A percentile compares a stretch with the other conserved stretches of the same genome.
These are phyloP conservation scores for Rutpela maculata DNA, from an alignment of 2,888 invertebrate species.

Conservation along the genomic window DNA sequence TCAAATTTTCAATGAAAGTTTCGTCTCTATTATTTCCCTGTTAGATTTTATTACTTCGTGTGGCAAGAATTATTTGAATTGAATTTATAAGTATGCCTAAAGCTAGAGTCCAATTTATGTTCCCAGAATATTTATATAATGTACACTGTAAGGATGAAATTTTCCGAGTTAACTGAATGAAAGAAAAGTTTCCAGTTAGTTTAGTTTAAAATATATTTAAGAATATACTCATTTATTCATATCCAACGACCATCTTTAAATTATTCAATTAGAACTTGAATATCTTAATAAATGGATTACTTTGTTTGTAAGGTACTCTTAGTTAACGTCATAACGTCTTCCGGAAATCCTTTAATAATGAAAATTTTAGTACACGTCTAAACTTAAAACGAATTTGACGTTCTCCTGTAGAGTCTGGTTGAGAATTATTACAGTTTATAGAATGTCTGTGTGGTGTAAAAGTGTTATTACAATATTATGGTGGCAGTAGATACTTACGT, in stretches of 20 bases:
- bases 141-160: background rate
- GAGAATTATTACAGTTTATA: background rate
- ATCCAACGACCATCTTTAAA: background rate
- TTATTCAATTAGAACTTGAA: background rate
- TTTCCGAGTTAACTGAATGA: background rate
- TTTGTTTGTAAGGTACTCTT: background rate
- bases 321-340: background rate
- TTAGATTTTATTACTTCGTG: no score
- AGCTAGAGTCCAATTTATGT: background rate
- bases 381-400: background rate
- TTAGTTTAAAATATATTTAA: background rate
- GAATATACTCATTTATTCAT: background rate
- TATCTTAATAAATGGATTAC: background rate
- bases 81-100: background rate
- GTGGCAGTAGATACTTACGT: no score
- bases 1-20: no score
- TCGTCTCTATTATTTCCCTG: no score
- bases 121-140: background rate
- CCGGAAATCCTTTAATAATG: background rate
- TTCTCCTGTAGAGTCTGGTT: background rate
- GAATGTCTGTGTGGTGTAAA: background rate
- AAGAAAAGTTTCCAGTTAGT: background rate
- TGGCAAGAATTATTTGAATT: no score
- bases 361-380: background rate
- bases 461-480: no score